A percentile compares a stretch with the other conserved stretches of the same genome.
Evolutionary conservation across 2,888 invertebrate species (phyloP).

Genomic region (Acrocera orbiculus): DNA sequence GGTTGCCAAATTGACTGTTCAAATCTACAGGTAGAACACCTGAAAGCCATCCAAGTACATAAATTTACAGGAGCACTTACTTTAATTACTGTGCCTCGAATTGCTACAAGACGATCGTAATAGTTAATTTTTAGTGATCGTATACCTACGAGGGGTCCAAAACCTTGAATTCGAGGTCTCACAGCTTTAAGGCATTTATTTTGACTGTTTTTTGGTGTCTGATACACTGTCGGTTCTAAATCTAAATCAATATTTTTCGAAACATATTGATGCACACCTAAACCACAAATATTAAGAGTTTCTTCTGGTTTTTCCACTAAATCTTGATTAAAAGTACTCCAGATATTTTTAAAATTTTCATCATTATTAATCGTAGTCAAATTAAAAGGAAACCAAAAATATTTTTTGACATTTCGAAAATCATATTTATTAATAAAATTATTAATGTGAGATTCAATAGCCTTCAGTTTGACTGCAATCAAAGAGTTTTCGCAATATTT

Average conservation of each 20-base stretch:
- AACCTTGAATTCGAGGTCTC: constrained; percentile 27
- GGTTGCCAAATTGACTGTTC: constrained; percentile 47
- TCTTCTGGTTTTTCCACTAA: constrained; percentile 47
- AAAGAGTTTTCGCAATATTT: too few species aligned
- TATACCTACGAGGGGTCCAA: constrained; percentile 46
- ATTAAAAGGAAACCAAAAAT: too few species aligned
- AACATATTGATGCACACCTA: constrained; percentile 61
- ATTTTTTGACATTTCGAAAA: too few species aligned
- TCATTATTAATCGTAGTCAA: too few species aligned
- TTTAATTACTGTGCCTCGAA: constrained; percentile 71
- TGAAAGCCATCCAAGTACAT: constrained; percentile 60
- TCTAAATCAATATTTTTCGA: constrained; percentile 1
- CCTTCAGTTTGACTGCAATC: too few species aligned
- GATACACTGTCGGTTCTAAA: background rate
- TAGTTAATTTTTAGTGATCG: constrained; percentile 52
- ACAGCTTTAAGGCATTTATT: constrained; percentile 13
- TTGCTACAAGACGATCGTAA: constrained; percentile 57
- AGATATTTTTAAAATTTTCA: constrained; percentile 36
- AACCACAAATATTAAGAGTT: constrained; percentile 50
- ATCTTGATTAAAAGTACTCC: constrained; percentile 48
- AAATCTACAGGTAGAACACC: constrained; percentile 48
- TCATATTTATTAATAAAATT: too few species aligned
- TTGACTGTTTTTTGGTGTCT: background rate
- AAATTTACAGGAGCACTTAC: constrained; percentile 57
- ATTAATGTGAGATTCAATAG: too few species aligned